Base-by-base conservation (phyloP, 92 coral and sea anemone species). In the Bergia puertoricense region DNA sequence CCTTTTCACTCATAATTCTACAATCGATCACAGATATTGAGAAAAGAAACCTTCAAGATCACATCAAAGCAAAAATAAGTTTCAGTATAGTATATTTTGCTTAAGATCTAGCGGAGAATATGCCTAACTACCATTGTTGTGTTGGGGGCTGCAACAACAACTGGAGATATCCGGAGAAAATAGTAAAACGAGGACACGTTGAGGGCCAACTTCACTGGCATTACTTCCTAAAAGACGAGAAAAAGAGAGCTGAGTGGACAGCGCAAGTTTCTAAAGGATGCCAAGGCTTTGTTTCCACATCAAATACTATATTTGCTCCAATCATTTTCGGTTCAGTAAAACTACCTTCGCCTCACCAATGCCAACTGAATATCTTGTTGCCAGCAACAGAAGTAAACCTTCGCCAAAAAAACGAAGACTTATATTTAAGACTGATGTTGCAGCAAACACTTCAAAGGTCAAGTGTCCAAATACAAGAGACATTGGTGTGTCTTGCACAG, bases 321-420 rank as follows among this genome's bases (percentile, higher is more conserved):
- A 91, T 67, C 93, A 91, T 54, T 91, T 91, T 77, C 44, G 66
- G 56, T 88, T 38, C 82, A 89, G 93, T 6, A 81, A 87, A 56
- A 89, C 93, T 7, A 87, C 90, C 10, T 81, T 86, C 75, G 66
- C 65, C 75, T 44, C 44, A 15, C 91, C 88, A 18, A 78, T 65
- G 41, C 91, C 93, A 36, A 88, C 91, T 16, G 50, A 86, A 6
- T 91, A 57, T 74, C 79, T 88, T 2, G 50, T 40, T 11, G 23
- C 15, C 9, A 59, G 88, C 48, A 90, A 91, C 2, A 14, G 5
- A 37, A 0, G 9, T 10, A 85, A 57, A 54, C 39, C 74, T 6
- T 85, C 89, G 8, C 84, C 89, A 57, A 85, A 57, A n/a, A 89
- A 79, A 50, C 75, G 90, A 69, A 62, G 84, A 15, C 50, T 22